Conservation (phyloP, 2,888 invertebrate species). For the Thera britannica region DNA sequence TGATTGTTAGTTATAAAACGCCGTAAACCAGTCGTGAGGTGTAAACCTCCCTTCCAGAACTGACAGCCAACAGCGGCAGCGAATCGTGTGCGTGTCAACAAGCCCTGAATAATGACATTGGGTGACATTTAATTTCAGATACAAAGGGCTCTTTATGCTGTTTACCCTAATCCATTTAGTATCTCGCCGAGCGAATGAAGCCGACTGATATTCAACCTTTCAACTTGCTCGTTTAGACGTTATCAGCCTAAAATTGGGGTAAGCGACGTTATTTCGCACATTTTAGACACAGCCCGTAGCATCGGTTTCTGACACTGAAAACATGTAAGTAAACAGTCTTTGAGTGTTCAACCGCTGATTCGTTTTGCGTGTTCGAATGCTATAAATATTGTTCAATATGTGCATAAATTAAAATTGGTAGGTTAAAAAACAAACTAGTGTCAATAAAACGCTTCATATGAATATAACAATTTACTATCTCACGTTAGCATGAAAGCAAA, state of each 20-base stretch:
- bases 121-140: slow-evolving; percentile 83
- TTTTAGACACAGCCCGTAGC: slow-evolving; percentile 21
- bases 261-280: slow-evolving; percentile 23
- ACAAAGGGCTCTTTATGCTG: slow-evolving; percentile 82
- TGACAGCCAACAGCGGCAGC: slow-evolving; percentile 49
- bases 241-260: slow-evolving; percentile 30
- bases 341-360: no score
- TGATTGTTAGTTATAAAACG: background rate
- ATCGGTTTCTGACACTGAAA: background rate
- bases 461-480: slow-evolving; percentile 11
- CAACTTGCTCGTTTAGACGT: slow-evolving; percentile 49
- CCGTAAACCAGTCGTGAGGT: slow-evolving; percentile 42
- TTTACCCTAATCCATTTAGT: slow-evolving; percentile 79
- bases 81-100: slow-evolving; percentile 73
- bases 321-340: background rate
- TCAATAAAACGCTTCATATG: slow-evolving; percentile 8
- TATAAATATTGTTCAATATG: no score
- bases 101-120: slow-evolving; percentile 79
- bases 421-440: background rate
- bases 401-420: background rate
- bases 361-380: no score
- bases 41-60: slow-evolving; percentile 43
- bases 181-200: slow-evolving; percentile 49
- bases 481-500: slow-evolving; percentile 12
- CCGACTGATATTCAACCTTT: slow-evolving; percentile 58